These are phyloP conservation scores for Dendrolimus kikuchii DNA, from an alignment of 1,140 invertebrate species.

Conservation along the genomic window DNA sequence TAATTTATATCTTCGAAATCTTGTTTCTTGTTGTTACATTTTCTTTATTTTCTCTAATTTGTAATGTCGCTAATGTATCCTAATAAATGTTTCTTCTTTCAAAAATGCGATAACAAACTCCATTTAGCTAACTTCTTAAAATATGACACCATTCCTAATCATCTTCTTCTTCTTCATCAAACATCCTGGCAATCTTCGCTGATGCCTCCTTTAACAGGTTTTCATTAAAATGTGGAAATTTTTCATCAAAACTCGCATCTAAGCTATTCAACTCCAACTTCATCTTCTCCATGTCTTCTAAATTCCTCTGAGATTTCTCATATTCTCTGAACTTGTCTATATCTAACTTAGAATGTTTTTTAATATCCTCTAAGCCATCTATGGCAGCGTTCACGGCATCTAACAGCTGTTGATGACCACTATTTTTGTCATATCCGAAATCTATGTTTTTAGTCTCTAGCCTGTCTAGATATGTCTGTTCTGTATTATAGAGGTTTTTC, in stretches of 20 bases:
- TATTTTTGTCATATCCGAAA: conserved; percentile 47
- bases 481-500: conserved; percentile 24
- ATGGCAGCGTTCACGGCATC: conserved; percentile 55
- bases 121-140: background rate
- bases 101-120: no score
- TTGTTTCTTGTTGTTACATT: no score
- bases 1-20: no score
- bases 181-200: conserved; percentile 35
- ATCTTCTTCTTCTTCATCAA: conserved; percentile 27
- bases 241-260: conserved; percentile 37
- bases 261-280: conserved; percentile 44
- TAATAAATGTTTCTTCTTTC: no score
- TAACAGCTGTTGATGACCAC: conserved; percentile 43
- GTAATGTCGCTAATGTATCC: no score
- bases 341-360: conserved; percentile 48
- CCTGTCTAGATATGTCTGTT: conserved; percentile 40
- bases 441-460: conserved; percentile 54
- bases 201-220: conserved; percentile 48
- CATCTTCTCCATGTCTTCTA: conserved; percentile 38
- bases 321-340: conserved; percentile 43
- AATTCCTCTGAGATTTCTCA: conserved; percentile 24
- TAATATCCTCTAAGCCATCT: conserved; percentile 45
- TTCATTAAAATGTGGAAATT: conserved; percentile 49
- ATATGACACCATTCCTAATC: conserved; percentile 21
- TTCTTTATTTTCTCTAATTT: no score